Base-by-base conservation (phyloP, 2,888 invertebrate genomes). In the Chymomyza fuscimana region DNA sequence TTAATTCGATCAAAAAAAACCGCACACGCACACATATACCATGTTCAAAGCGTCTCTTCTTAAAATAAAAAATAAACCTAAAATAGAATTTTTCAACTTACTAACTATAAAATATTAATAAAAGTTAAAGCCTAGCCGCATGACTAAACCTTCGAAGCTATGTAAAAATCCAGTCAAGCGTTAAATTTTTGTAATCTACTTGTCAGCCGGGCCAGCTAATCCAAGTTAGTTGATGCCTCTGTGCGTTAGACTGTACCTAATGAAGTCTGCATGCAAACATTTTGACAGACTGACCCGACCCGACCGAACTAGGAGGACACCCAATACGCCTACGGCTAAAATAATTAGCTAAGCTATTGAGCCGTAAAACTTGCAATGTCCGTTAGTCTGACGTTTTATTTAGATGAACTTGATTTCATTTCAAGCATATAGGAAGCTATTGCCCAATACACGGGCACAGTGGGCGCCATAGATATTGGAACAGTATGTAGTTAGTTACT, bases 301-400 rank as follows among this genome's bases (percentile, higher is more conserved):
- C n/a, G 51, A 66, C 22, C 63, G 70, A 51, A 51, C 15, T 32
- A 40, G 36, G 16, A 19, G 2, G 29, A 32, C 19, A 36, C 9
- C 61, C 22, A 16, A 16, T 19, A 62, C 52, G 65, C 25, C 73
- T 59, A 65, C 54, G 68, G 54, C 64, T 67, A 58, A 74, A 71
- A 77, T 88, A 85, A 85, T 85, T 88, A 85, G 87, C 73, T 73
- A 63, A 68, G 59, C 73, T 77, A 88, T 75, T 88, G 72, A 87
- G 78, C 79, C 78, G 88, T 79, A 73, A 80, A 88, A 74, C 73
- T 67, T 71, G 69, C 59, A 65, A 68, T 75, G 46, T 36, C 54
- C 40, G 59, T 56, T 56, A 32, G 62, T 22, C 69, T 60, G 51
- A 66, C 62, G 75, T 74, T 81, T 72, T 67, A 74, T 65, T 82